Evolutionary conservation across 2,888 invertebrate genomes (phyloP), one percentile per base, ranked within the genome.

Genomic region (Ophion ventricosus): DNA sequence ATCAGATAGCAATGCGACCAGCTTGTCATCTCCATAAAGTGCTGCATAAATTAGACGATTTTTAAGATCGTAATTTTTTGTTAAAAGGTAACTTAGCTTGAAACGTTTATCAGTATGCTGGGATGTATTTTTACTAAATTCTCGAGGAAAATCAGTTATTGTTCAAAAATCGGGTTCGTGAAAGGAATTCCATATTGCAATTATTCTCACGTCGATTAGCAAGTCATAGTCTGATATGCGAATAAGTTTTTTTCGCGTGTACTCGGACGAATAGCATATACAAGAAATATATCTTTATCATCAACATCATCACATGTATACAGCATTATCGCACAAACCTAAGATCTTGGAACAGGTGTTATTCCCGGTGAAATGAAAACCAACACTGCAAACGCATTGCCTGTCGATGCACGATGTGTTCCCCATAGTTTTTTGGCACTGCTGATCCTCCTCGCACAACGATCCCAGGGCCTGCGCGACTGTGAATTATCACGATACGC

Each of bases 321-420:
- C 20, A 8, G 20, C 54, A 14, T 10, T 57, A 23, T 49, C n/a
- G 2, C 26, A 85, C 84, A 56, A 79, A 91, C 91, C 87, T 11
- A 77, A 57, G 1, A 25, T 85, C 64, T 80, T 84, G 86, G 85
- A 87, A 61, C 91, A 91, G 11, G 49, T 59, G 23, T 84, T 75
- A 14, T 70, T 49, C 17, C 59, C 56, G 0, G 10, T 43, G 40
- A 73, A 66, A 67, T 89, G 88, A 66, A 88, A 90, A 20, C 88
- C 91, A 0, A 80, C 5, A 17, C 80, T 57, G 72, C 92, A 93
- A 7, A 79, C 77, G 74, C 92, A 93, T 43, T 85, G 85, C 0
- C 85, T 82, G 3, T 86, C 78, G 3, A 57, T 64, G 57, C 90
- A 89, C 3, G 85, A 87, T 3, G 89, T 81, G 64, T 91, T 88